These are phyloP conservation scores for Ataeniobius toweri DNA, from an alignment of 2,797 vertebrate species.

Conservation along the genomic window DNA sequence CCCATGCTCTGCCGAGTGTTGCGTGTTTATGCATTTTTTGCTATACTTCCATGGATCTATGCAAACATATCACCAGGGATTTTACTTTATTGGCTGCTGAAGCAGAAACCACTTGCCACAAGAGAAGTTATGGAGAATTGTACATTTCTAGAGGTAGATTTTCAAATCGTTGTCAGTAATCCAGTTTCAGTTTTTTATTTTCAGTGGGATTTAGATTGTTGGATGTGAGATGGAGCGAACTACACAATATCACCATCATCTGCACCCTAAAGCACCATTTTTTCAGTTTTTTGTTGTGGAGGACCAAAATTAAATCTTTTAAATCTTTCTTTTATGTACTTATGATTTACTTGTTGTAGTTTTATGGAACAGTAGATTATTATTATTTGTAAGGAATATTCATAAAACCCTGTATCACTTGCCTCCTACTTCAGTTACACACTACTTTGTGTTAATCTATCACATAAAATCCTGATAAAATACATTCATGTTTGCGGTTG, in stretches of 20 bases:
- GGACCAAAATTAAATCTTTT: not conserved
- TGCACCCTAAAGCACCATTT: not conserved
- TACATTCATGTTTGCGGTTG: not conserved
- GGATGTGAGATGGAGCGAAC: not conserved
- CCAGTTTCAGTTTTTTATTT: not conserved
- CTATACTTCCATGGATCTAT: not conserved
- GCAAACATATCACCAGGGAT: not conserved
- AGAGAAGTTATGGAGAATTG: not conserved
- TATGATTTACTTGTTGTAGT: not conserved
- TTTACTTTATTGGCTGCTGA: not conserved
- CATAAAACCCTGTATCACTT: not conserved
- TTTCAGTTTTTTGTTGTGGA: not conserved
- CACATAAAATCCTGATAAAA: not conserved
- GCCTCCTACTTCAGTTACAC: not conserved
- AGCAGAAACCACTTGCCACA: not conserved
- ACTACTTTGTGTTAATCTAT: not conserved
- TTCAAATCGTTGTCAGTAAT: not conserved
- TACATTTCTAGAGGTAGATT: not conserved
- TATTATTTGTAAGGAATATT: not conserved
- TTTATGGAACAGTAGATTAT: not conserved
- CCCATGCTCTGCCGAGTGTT: slow-evolving; percentile 22
- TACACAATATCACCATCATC: not conserved
- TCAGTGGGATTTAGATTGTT: not conserved
- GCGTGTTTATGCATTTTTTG: not conserved
- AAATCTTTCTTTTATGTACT: not conserved